Conservation (phyloP, 2,888 invertebrate species). For the Pollenia angustigena region DNA sequence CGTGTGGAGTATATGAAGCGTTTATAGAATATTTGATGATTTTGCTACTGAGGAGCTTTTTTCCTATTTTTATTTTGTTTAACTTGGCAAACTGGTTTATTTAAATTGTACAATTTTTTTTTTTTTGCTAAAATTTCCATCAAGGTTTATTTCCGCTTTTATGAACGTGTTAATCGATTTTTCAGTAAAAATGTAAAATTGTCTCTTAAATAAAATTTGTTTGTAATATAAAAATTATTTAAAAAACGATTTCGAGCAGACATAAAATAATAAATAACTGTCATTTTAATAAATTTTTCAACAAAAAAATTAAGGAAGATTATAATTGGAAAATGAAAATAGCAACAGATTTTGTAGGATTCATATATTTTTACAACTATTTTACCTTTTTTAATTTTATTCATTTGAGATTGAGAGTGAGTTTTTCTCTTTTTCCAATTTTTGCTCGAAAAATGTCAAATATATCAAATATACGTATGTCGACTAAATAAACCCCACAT, state of each 20-base stretch:
- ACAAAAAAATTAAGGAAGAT: not conserved
- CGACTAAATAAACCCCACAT: not conserved
- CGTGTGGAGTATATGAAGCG: conserved; percentile 44
- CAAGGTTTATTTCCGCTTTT: conserved; percentile 75
- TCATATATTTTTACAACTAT: too few relatives aligned
- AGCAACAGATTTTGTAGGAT: not conserved
- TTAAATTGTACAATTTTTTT: conserved; percentile 47
- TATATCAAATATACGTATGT: conserved; percentile 23
- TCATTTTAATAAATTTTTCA: conserved; percentile 9
- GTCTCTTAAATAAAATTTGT: conserved; percentile 5
- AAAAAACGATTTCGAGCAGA: conserved; percentile 1
- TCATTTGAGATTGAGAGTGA: too few relatives aligned
- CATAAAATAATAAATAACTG: conserved; percentile 43
- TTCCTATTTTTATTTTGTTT: conserved; percentile 8
- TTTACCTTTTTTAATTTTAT: too few relatives aligned
- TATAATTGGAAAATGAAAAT: not conserved
- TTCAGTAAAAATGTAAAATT: conserved; percentile 54
- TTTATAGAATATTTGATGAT: conserved; percentile 69
- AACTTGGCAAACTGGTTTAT: conserved; percentile 66
- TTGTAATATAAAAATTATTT: not conserved
- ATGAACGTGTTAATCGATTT: conserved; percentile 76
- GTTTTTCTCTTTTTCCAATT: too few relatives aligned
- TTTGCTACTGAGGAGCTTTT: conserved; percentile 9
- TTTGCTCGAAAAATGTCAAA: not conserved
- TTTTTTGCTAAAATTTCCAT: conserved; percentile 69